Conservation (phyloP, 2,113 vertebrate species). For the Sciurus niger region DNA sequence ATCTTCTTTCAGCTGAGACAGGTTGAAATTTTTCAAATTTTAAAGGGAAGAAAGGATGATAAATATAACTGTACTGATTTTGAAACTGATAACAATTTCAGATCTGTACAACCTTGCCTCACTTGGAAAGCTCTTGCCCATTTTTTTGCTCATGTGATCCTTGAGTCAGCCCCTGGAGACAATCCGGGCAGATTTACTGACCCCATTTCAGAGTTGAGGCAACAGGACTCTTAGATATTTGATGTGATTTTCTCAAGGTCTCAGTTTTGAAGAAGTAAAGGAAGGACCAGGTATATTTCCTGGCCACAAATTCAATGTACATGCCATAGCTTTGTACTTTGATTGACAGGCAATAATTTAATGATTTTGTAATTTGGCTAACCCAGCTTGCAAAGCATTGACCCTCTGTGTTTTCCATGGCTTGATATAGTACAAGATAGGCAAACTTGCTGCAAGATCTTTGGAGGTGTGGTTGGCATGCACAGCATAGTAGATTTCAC, state of each 20-base stretch:
- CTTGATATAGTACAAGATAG: too few relatives aligned
- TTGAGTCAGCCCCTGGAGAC: not conserved
- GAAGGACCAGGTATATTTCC: not conserved
- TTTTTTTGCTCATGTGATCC: not conserved
- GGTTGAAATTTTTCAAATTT: slow-evolving; percentile 36
- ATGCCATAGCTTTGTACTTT: not conserved
- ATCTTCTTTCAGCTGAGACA: not conserved
- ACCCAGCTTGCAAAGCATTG: not conserved
- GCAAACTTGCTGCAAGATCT: not conserved
- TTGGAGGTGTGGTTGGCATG: not conserved
- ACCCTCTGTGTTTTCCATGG: not conserved
- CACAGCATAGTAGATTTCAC: not conserved
- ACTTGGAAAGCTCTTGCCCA: not conserved
- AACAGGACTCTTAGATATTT: not conserved
- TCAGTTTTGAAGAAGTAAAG: not conserved
- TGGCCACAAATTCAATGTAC: not conserved
- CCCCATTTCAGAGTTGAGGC: not conserved
- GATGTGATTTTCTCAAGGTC: not conserved
- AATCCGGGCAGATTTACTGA: not conserved
- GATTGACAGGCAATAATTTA: too few relatives aligned
- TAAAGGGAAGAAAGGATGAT: not conserved
- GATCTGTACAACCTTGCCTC: not conserved
- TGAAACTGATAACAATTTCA: not conserved
- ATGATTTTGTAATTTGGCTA: not conserved
- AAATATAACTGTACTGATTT: not conserved